These are phyloP conservation scores for Athalia cordata DNA, from an alignment of 2,888 invertebrate genomes.

Conservation along the genomic window DNA sequence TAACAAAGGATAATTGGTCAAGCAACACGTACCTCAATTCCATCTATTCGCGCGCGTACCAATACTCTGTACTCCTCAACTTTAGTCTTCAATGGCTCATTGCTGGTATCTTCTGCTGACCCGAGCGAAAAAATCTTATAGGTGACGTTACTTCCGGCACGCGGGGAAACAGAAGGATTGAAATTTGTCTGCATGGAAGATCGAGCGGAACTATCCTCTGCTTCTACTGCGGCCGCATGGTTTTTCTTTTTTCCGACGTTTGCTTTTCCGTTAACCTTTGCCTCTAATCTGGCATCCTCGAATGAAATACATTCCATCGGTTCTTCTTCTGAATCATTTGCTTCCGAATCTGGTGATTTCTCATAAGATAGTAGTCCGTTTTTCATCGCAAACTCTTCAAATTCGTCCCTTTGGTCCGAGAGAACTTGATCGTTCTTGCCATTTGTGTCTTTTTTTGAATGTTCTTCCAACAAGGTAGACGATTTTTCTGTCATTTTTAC, in stretches of 20 bases:
- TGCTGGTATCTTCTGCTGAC: slow-evolving; percentile 51
- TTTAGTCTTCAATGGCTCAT: slow-evolving; percentile 57
- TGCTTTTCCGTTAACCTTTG: no score
- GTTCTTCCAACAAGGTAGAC: neutral
- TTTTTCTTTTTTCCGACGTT: no score
- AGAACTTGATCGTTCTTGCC: neutral
- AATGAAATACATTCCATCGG: neutral
- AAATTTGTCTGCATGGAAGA: neutral
- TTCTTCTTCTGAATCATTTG: neutral
- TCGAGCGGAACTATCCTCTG: neutral
- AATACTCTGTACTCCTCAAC: slow-evolving; percentile 58
- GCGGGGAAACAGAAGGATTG: neutral
- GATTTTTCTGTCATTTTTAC: neutral
- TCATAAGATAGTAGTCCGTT: neutral
- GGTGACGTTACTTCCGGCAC: slow-evolving; percentile 48
- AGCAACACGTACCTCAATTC: slow-evolving; percentile 54
- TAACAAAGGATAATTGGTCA: neutral
- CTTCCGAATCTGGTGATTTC: neutral
- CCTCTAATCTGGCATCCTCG: no score
- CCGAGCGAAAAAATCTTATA: slow-evolving; percentile 60
- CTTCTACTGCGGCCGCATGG: no score
- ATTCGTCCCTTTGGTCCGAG: neutral
- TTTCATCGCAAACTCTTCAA: neutral
- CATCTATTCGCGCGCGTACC: slow-evolving; percentile 61
- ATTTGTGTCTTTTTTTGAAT: neutral